Conservation (phyloP, 2,888 invertebrate species). For the Diloba caeruleocephala region DNA sequence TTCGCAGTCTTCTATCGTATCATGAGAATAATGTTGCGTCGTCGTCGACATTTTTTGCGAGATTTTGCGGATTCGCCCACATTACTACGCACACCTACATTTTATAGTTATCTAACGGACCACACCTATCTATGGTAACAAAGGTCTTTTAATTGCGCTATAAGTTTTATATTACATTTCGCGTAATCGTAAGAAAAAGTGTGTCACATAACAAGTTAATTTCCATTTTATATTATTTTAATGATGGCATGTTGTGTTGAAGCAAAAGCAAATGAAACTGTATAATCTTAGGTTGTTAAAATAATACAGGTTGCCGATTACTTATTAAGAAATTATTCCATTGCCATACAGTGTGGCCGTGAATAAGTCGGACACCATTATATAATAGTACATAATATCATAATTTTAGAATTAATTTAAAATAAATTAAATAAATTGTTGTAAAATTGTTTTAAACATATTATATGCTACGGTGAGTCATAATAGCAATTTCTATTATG, state of each 20-base stretch:
- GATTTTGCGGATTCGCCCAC: slow-evolving; percentile 37
- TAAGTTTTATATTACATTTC: slow-evolving; percentile 28
- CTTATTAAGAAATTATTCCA: slow-evolving; percentile 12
- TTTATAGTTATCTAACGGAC: slow-evolving; percentile 45
- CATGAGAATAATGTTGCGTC: slow-evolving; percentile 21
- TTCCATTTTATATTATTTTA: slow-evolving; percentile 10
- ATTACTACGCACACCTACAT: slow-evolving; percentile 34
- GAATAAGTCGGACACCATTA: slow-evolving; percentile 10
- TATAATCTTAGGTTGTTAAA: neutral
- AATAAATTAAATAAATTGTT: too few species aligned
- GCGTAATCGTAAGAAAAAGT: slow-evolving; percentile 34
- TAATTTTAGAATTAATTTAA: too few species aligned
- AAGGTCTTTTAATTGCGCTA: slow-evolving; percentile 47
- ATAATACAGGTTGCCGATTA: slow-evolving; percentile 6
- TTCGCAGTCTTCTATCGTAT: slow-evolving; percentile 27
- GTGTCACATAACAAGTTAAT: slow-evolving; percentile 27
- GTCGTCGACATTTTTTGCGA: slow-evolving; percentile 33
- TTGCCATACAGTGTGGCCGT: slow-evolving; percentile 4
- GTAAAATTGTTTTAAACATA: too few species aligned
- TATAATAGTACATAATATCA: slow-evolving; percentile 1
- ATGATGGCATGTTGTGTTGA: slow-evolving; percentile 6
- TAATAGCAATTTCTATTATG: too few species aligned
- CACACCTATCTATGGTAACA: slow-evolving; percentile 37
- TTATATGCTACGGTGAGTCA: too few species aligned
- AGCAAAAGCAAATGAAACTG: slow-evolving; percentile 1